Evolutionary conservation across 2,113 vertebrate genomes (phyloP), one percentile per base, ranked within the genome.

Genomic region (Channa maculata): DNA sequence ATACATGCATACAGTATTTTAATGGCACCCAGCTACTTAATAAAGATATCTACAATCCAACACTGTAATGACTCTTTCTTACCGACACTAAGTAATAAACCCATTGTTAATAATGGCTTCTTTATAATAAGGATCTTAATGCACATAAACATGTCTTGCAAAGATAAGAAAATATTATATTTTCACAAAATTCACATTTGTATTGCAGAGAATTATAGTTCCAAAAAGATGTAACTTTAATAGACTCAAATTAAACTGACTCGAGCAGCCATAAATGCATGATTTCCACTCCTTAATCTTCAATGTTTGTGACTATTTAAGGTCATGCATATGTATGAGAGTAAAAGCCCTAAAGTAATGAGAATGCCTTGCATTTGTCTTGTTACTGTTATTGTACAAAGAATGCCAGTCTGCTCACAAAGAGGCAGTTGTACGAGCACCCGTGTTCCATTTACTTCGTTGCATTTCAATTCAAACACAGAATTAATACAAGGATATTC

Each of bases 271-370:
- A 77, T 81, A 60, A 80, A 83, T 55, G 38, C 37, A 63, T 80
- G 75, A 87, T 92, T 89, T 88, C 77, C 83, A 88, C 89, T 77
- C 39, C 69, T 70, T 92, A 82, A 85, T 91, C 75, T 86, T 44
- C 71, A 75, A 63, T 69, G 74, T 90, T 83, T 85, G 83, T 63
- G 76, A 84, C 79, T 79, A 64, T 91, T 89, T 85, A 82, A 74
- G 64, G 62, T 83, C 83, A 91, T 92, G 84, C 89, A 93, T 92
- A 92, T 92, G 91, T 89, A 92, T 89, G 72, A 84, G 67, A 50
- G 41, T 12, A 24, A 66, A 79, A 78, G 79, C 76, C 78, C 73
- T 24, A 34, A 73, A 77, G 84, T 78, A 80, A 85, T 83, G 52
- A 66, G 67, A 80, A 91, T 52, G 85, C 61, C 60, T 69, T 75